A percentile compares a stretch with the other conserved stretches of the same genome.
phyloP scores from a whole-genome alignment of 2,888 invertebrate species.

The Oconnorella tubifera region DNA sequence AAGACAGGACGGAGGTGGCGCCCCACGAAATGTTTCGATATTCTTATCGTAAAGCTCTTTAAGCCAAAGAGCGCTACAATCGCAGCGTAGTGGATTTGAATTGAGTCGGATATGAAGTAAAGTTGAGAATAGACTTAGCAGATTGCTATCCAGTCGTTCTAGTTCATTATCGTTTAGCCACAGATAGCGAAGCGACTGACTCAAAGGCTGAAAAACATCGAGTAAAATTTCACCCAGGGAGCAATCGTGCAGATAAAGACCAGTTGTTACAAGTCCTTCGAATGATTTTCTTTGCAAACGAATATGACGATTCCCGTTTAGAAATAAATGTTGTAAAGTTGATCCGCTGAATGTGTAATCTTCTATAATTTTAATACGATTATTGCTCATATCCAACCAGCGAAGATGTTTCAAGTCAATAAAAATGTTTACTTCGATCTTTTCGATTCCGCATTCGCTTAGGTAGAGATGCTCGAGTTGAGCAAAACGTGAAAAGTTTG shows the following conservation, averaged over 20 bases:
- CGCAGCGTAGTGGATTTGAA: slow-evolving; percentile 53
- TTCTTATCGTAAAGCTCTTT: slow-evolving; percentile 43
- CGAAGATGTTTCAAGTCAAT: slow-evolving; percentile 46
- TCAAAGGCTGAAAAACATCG: slow-evolving; percentile 47
- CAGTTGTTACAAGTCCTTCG: slow-evolving; percentile 46
- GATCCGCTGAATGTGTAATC: slow-evolving; percentile 45
- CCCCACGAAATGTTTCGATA: slow-evolving; percentile 39
- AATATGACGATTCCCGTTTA: slow-evolving; percentile 52
- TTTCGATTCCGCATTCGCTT: slow-evolving; percentile 50
- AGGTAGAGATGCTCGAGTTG: slow-evolving; percentile 49
- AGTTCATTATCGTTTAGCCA: slow-evolving; percentile 53
- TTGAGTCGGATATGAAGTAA: slow-evolving; percentile 49
- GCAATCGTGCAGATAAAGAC: slow-evolving; percentile 52
- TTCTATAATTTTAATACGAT: slow-evolving; percentile 41
- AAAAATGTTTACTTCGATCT: slow-evolving; percentile 49
- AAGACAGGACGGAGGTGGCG: slow-evolving; percentile 44
- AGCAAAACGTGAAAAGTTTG: slow-evolving; percentile 46
- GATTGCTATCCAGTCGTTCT: slow-evolving; percentile 42
- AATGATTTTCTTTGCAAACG: slow-evolving; percentile 45
- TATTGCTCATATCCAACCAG: slow-evolving; percentile 52
- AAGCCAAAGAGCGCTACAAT: slow-evolving; percentile 52
- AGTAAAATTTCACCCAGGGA: slow-evolving; percentile 42
- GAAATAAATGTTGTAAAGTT: slow-evolving; percentile 48
- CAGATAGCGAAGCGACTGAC: slow-evolving; percentile 47
- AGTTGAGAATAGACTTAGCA: slow-evolving; percentile 44